Base-by-base conservation (phyloP, 2,797 vertebrate genomes). In the Melanogrammus aeglefinus region DNA sequence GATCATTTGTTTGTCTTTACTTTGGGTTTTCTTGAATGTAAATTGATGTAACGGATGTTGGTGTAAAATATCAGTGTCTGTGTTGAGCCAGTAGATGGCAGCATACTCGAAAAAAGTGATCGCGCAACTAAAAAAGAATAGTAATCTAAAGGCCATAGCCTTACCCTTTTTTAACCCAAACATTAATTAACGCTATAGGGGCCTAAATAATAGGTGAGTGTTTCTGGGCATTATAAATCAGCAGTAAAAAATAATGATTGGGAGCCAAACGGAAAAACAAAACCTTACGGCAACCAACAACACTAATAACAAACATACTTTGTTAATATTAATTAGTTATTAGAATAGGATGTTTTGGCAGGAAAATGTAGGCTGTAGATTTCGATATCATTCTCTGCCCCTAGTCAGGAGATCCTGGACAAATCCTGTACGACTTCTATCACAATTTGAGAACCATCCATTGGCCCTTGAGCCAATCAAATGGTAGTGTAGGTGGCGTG, bases 81-180 rank as follows among this genome's bases (percentile, higher is more conserved):
- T 66, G 57, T 66, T 66, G n/a, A 69, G 24, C n/a, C 63, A 69
- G 63, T 27, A 27, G 63, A 69, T 24, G 63, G 63, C 63, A 69
- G 63, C 63, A 69, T n/a, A 27, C 8, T 12, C 31, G 31, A 31
- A 21, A n/a, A 21, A 5, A 6, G 47, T n/a, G 57, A 63, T 24
- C 6, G 24, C 57, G 10, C 8, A 24, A 63, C 57, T n/a, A 63
- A n/a, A n/a, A 63, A 63, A 63, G 57, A 63, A 63, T 63, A 21
- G 18, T 3, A 51, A 51, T 12, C 18, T n/a, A 63, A n/a, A 63
- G 47, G 18, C 8, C 6, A 63, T 24, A 24, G 57, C 57, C 21
- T 63, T 8, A 24, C 21, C 21, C 21, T 9, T 24, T 63, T 21
- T 51, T 36, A 36, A 36, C 35, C 35, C 6, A 36, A 51, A 63